Evolutionary conservation across 2,888 invertebrate genomes (phyloP).

Genomic region (Drosophila testacea): DNA sequence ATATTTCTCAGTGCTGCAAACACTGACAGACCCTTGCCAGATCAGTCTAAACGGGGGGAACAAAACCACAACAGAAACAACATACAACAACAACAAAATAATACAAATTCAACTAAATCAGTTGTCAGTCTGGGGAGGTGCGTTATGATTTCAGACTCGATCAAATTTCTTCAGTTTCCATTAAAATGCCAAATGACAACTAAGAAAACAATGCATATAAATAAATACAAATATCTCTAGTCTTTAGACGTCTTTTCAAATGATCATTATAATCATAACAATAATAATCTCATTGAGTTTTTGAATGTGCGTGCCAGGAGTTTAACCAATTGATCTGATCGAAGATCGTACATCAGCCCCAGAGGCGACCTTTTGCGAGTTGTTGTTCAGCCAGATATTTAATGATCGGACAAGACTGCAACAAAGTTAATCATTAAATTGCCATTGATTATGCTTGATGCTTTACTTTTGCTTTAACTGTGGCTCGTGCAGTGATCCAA

Average conservation of each 20-base stretch:
- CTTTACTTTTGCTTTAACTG: conserved; percentile 6
- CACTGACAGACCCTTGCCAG: conserved; percentile 56
- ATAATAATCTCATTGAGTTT: conserved; percentile 31
- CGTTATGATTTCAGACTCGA: conserved; percentile 75
- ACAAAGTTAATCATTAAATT: conserved; percentile 76
- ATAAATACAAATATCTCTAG: conserved; percentile 58
- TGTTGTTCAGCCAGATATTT: conserved; percentile 40
- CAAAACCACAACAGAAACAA: too few relatives aligned
- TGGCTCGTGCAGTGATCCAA: conserved; percentile 68
- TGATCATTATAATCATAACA: conserved; percentile 15
- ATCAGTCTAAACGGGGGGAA: conserved; percentile 35
- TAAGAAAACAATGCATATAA: conserved; percentile 67
- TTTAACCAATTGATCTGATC: conserved; percentile 11
- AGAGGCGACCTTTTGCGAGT: conserved; percentile 37
- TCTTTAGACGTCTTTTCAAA: not conserved
- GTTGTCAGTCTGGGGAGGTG: conserved; percentile 56
- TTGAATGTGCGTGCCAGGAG: conserved; percentile 66
- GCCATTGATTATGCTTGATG: conserved; percentile 72
- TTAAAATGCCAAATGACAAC: conserved; percentile 70
- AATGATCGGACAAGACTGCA: conserved; percentile 63
- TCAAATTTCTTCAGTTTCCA: conserved; percentile 76
- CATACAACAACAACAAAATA: not conserved
- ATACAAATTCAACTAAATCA: conserved; percentile 51
- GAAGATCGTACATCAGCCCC: conserved; percentile 27
- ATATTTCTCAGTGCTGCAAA: conserved; percentile 45